These are phyloP conservation scores for Halcyon senegalensis DNA, from an alignment of 2,113 vertebrate species.

Conservation along the genomic window DNA sequence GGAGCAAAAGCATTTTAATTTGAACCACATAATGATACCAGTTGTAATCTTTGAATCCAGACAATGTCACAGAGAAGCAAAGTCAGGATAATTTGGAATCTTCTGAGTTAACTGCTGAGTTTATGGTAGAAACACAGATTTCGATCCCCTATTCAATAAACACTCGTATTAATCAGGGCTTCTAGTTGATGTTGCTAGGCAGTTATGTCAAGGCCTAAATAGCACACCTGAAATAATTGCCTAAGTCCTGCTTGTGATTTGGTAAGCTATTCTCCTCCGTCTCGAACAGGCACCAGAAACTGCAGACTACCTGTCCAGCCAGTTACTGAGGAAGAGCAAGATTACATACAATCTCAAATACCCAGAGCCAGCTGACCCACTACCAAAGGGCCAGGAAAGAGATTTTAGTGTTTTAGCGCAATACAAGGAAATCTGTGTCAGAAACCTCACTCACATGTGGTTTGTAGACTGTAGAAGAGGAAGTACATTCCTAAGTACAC, in stretches of 20 bases:
- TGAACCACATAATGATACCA: neutral
- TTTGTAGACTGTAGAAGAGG: neutral
- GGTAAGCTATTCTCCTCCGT: neutral
- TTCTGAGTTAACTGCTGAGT: neutral
- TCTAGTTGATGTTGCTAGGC: neutral
- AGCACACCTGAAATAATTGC: neutral
- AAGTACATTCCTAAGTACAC: neutral
- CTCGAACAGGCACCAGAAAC: neutral
- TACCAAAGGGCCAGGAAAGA: neutral
- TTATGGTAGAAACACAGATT: neutral
- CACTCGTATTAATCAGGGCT: neutral
- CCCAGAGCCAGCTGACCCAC: neutral
- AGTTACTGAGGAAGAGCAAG: neutral
- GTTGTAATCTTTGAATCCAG: neutral
- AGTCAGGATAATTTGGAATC: neutral
- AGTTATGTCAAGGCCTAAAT: neutral
- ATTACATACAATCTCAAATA: neutral
- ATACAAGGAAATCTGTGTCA: neutral
- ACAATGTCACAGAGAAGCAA: neutral
- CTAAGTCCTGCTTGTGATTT: fast-evolving
- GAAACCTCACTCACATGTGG: neutral
- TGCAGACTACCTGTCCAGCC: neutral
- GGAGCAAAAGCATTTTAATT: neutral
- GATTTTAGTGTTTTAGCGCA: neutral
- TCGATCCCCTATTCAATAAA: neutral